These are phyloP conservation scores for Idaea biselata DNA, from an alignment of 2,888 invertebrate genomes.

Conservation along the genomic window DNA sequence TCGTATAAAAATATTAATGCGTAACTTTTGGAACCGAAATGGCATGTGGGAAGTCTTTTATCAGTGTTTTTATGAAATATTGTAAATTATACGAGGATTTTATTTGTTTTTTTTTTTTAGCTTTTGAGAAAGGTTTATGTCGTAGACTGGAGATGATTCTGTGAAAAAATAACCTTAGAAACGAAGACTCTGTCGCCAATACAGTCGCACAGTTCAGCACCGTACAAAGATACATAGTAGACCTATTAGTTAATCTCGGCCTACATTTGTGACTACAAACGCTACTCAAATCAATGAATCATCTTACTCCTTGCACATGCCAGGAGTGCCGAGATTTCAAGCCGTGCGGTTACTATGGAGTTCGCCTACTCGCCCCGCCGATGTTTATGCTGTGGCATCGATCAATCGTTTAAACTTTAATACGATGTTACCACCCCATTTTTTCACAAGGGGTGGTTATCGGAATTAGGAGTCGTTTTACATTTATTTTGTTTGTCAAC, in stretches of 20 bases:
- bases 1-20: conserved; percentile 19
- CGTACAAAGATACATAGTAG: too few species aligned
- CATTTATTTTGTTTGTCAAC: neutral
- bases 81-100: neutral
- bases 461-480: neutral
- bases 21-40: conserved; percentile 3
- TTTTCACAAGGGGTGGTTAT: neutral
- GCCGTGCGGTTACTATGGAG: too few species aligned
- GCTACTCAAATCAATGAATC: too few species aligned
- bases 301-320: too few species aligned
- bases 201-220: too few species aligned
- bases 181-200: too few species aligned
- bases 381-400: too few species aligned
- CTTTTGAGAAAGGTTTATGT: neutral
- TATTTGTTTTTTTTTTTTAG: neutral
- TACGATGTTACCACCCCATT: neutral
- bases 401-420: neutral
- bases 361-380: too few species aligned
- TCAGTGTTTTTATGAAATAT: neutral
- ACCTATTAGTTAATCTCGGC: too few species aligned
- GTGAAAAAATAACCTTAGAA: too few species aligned
- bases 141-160: neutral
- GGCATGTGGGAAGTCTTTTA: conserved; percentile 12
- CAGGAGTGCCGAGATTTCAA: too few species aligned
- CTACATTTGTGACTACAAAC: too few species aligned